phyloP scores from a whole-genome alignment of 2,888 invertebrate genomes.

The Agrilus cyanescens region DNA sequence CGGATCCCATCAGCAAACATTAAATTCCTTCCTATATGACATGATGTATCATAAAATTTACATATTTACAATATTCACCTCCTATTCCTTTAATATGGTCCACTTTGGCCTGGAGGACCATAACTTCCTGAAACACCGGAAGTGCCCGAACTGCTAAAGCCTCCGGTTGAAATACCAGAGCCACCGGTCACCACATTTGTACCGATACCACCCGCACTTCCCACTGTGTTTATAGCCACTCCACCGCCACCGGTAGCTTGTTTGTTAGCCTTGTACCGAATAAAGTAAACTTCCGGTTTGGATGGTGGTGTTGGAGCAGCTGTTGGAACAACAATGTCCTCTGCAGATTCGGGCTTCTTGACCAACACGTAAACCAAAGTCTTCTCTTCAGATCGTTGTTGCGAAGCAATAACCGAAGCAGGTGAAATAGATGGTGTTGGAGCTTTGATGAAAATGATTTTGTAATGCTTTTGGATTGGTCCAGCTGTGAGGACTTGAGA shows the following conservation, averaged over 20 bases:
- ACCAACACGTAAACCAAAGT: constrained; percentile 32
- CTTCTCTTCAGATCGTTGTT: constrained; percentile 26
- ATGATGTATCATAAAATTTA: too few relatives aligned
- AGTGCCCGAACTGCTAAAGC: neutral
- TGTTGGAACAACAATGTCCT: constrained; percentile 63
- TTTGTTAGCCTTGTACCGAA: constrained; percentile 52
- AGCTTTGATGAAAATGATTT: constrained; percentile 38
- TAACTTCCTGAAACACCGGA: neutral
- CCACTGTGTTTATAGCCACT: constrained; percentile 21
- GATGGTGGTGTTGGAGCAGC: constrained; percentile 65
- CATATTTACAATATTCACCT: too few relatives aligned
- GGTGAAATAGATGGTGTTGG: constrained; percentile 23
- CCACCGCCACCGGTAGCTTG: constrained; percentile 23
- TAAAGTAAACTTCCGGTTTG: constrained; percentile 84
- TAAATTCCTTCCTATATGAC: too few relatives aligned
- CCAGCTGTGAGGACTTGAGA: constrained; percentile 19
- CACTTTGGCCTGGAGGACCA: constrained; percentile 2
- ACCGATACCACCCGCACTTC: constrained; percentile 29
- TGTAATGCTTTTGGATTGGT: constrained; percentile 32
- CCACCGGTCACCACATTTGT: neutral
- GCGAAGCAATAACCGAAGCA: constrained; percentile 22
- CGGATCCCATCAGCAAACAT: too few relatives aligned
- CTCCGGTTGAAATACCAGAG: constrained; percentile 2
- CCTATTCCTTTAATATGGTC: neutral
- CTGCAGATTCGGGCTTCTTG: constrained; percentile 60